Percentiles rank a stretch among this genome's conserved stretches.
Evolutionary conservation across 1,140 invertebrate genomes (phyloP).

Genomic region (Drosophila kanapiae): DNA sequence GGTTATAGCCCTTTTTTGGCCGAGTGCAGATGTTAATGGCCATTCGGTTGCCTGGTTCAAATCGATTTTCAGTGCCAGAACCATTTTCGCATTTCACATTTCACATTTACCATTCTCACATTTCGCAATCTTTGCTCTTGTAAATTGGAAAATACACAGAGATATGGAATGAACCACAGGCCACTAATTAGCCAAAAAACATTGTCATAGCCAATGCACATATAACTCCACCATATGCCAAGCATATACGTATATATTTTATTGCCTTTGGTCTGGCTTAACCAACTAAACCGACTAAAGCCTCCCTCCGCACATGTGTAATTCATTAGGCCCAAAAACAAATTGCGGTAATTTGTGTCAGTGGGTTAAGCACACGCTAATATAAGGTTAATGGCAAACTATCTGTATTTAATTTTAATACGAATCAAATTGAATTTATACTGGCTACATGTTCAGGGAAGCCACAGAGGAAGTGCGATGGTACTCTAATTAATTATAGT

Average conservation of each 20-base stretch:
- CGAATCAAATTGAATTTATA: constrained; percentile 16
- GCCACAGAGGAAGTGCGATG: constrained; percentile 7
- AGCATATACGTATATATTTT: constrained; percentile 18
- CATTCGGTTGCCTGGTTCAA: constrained; percentile 60
- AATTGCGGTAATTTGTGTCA: constrained; percentile 38
- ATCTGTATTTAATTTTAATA: constrained; percentile 33
- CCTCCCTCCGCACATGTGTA: constrained; percentile 4
- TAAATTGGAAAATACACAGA: constrained; percentile 30
- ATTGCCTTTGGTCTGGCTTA: constrained; percentile 31
- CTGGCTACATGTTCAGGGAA: not conserved
- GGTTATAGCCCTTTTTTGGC: constrained; percentile 59
- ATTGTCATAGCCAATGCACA: constrained; percentile 32
- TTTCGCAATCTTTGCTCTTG: constrained; percentile 45
- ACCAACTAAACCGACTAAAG: not conserved
- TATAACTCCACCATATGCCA: constrained; percentile 17
- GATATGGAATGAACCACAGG: constrained; percentile 16
- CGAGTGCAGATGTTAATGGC: constrained; percentile 67
- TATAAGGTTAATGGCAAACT: constrained; percentile 31
- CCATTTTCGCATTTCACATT: constrained; percentile 31
- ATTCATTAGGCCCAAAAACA: constrained; percentile 39
- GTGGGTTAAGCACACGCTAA: constrained; percentile 20
- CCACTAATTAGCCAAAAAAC: constrained; percentile 61
- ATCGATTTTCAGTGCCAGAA: constrained; percentile 59
- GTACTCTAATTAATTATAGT: constrained; percentile 9
- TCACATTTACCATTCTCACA: constrained; percentile 30